Percentiles rank a stretch among this genome's conserved stretches.
Conservation (phyloP, 2,888 invertebrate species). For the Fragum fragum region DNA sequence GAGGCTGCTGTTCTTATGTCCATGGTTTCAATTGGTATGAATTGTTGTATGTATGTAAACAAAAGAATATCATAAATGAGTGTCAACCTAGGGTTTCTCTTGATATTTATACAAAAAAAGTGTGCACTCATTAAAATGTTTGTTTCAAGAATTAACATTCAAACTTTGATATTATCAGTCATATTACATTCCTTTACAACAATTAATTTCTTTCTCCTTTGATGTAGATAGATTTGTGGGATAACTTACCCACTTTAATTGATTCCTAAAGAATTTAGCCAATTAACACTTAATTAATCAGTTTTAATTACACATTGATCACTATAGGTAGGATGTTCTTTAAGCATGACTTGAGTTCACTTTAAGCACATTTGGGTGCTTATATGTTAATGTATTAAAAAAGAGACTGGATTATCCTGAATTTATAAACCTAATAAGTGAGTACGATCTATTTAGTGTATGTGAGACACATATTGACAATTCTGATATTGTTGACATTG, state of each 20-base stretch:
- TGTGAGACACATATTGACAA: no score
- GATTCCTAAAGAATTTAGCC: not conserved
- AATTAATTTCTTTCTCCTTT: not conserved
- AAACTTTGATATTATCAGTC: not conserved
- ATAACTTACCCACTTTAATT: not conserved
- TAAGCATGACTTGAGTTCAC: not conserved
- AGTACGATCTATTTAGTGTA: no score
- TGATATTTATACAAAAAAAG: not conserved
- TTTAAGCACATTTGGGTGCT: no score
- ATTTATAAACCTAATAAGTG: no score
- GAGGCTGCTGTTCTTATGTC: constrained; percentile 8
- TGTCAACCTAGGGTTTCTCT: not conserved
- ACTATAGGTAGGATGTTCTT: constrained; percentile 18
- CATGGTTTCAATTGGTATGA: not conserved
- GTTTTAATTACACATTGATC: not conserved
- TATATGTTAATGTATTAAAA: no score
- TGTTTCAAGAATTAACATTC: not conserved
- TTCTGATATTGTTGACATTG: no score
- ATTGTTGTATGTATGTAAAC: not conserved
- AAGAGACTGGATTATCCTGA: no score
- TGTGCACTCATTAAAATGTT: not conserved
- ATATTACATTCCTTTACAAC: not conserved
- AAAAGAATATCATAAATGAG: not conserved
- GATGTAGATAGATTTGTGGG: not conserved
- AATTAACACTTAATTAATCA: not conserved